These are phyloP conservation scores for Melanotaenia boesemani DNA, from an alignment of 2,797 vertebrate species.

Conservation along the genomic window DNA sequence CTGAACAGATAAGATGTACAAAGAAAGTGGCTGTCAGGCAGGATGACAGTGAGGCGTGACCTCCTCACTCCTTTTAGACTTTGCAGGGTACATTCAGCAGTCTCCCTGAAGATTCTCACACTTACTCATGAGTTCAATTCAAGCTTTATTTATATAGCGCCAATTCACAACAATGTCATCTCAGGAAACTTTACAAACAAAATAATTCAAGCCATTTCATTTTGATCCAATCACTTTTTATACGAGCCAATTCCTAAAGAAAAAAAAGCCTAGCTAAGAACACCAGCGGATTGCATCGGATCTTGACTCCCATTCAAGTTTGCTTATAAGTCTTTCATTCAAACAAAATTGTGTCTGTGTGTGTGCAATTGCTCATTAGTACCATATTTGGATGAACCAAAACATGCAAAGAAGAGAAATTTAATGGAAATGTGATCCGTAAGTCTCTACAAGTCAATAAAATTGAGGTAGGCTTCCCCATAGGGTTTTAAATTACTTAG, in stretches of 20 bases:
- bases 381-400: not conserved
- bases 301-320: too few relatives aligned
- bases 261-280: too few relatives aligned
- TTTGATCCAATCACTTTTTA: too few relatives aligned
- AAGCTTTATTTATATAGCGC: too few relatives aligned
- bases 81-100: slow-evolving; percentile 33
- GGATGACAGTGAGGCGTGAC: slow-evolving; percentile 31
- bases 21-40: slow-evolving; percentile 23
- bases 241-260: too few relatives aligned
- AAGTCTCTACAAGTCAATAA: not conserved
- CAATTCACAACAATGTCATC: too few relatives aligned
- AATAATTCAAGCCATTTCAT: too few relatives aligned
- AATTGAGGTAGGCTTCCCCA: not conserved
- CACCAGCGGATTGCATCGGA: too few relatives aligned
- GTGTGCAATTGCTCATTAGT: not conserved
- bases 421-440: not conserved
- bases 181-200: too few relatives aligned
- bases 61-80: slow-evolving; percentile 28
- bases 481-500: not conserved
- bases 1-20: slow-evolving; percentile 30
- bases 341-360: slow-evolving; percentile 8
- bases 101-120: slow-evolving; percentile 27
- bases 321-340: slow-evolving; percentile 29
- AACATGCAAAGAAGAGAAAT: not conserved
- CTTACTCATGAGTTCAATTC: slow-evolving; percentile 23